Evolutionary conservation across 1,140 invertebrate genomes (phyloP).

Genomic region (Heterodera schachtii): DNA sequence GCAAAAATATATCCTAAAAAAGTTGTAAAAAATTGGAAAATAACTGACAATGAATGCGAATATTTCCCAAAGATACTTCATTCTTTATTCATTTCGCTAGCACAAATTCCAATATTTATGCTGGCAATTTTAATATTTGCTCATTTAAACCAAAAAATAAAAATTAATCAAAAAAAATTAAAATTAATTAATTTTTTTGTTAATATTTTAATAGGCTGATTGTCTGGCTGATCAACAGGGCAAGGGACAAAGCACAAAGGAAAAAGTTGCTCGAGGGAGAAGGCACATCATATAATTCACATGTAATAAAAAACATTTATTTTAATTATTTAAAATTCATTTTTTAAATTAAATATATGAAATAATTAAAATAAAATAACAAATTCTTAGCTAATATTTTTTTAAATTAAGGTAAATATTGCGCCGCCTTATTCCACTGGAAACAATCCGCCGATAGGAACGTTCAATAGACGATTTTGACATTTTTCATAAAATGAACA

Average conservation of each 20-base stretch:
- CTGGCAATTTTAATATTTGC: too few relatives aligned
- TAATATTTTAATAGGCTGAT: not conserved
- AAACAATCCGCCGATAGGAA: not conserved
- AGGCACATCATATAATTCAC: not conserved
- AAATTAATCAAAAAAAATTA: too few relatives aligned
- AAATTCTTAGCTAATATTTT: not conserved
- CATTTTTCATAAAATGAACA: not conserved
- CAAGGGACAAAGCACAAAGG: conserved; percentile 20
- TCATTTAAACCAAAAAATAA: too few relatives aligned
- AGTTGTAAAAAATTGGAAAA: too few relatives aligned
- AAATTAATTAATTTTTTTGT: too few relatives aligned
- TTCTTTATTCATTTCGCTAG: too few relatives aligned
- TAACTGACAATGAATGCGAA: too few relatives aligned
- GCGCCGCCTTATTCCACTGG: not conserved
- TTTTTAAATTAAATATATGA: too few relatives aligned
- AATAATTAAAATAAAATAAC: not conserved
- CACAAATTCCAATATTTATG: too few relatives aligned
- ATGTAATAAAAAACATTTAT: not conserved
- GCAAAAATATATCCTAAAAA: too few relatives aligned
- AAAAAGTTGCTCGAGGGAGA: not conserved
- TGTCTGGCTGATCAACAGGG: conserved; percentile 20
- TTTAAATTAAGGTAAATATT: not conserved
- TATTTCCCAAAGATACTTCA: too few relatives aligned
- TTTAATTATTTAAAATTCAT: too few relatives aligned
- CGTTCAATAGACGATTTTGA: not conserved